Evolutionary conservation across 1,140 invertebrate species (phyloP).

Genomic region (roundworm (Caenorhabditis elegans)): DNA sequence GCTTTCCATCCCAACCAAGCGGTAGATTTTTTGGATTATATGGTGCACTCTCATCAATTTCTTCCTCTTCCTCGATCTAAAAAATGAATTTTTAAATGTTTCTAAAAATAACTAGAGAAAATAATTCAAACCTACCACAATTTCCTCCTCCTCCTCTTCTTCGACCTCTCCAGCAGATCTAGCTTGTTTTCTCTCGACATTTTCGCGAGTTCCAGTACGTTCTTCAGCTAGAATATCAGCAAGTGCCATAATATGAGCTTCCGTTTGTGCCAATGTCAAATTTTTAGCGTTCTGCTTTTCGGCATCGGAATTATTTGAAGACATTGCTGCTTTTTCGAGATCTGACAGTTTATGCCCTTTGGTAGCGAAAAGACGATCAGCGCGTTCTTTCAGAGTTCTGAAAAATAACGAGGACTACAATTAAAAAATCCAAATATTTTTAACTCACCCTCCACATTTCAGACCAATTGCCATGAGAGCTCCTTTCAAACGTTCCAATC

Average conservation of each 20-base stretch:
- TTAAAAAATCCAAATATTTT: constrained; percentile 28
- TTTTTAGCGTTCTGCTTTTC: constrained; percentile 72
- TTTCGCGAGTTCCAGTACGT: constrained; percentile 87
- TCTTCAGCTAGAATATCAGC: constrained; percentile 71
- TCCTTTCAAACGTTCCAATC: constrained; percentile 92
- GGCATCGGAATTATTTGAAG: constrained; percentile 67
- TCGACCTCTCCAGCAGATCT: constrained; percentile 92
- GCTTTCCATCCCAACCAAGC: constrained; percentile 98
- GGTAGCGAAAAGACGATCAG: constrained; percentile 88
- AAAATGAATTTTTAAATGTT: too few species aligned
- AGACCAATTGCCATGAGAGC: constrained; percentile 93
- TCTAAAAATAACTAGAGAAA: neutral
- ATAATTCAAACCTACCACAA: neutral
- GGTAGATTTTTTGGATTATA: constrained; percentile 99
- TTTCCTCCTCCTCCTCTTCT: constrained; percentile 72
- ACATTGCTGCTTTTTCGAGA: constrained; percentile 76
- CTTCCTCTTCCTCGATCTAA: constrained; percentile 63
- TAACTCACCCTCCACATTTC: constrained; percentile 95
- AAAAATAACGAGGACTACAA: constrained; percentile 69
- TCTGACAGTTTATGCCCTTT: constrained; percentile 91
- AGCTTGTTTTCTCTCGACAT: constrained; percentile 95
- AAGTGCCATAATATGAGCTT: constrained; percentile 47
- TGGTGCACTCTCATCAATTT: constrained; percentile 86
- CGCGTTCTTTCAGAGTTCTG: constrained; percentile 83
- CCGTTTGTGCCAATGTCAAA: constrained; percentile 54